Conservation (phyloP, 2,113 vertebrate species). For the Heptranchias perlo region DNA sequence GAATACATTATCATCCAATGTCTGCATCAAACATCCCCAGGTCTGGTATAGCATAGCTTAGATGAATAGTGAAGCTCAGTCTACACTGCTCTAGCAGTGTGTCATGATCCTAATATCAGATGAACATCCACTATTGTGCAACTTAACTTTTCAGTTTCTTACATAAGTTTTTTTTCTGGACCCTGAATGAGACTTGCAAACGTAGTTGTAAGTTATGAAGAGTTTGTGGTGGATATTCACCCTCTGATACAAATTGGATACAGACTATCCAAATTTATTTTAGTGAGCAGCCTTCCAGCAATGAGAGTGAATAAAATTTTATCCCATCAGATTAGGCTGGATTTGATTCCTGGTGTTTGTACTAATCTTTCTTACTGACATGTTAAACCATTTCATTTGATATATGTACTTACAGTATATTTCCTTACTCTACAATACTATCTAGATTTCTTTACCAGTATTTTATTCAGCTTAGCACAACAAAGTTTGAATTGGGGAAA, state of each 20-base stretch:
- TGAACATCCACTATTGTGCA: neutral
- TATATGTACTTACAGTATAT: neutral
- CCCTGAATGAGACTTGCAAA: neutral
- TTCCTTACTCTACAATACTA: neutral
- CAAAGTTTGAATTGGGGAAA: neutral
- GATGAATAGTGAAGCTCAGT: neutral
- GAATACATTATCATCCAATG: neutral
- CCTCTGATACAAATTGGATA: neutral
- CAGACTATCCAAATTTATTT: neutral
- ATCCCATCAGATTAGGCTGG: neutral
- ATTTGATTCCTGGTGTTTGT: neutral
- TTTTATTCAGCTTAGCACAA: neutral
- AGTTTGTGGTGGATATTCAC: neutral
- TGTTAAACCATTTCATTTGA: neutral
- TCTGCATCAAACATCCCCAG: neutral
- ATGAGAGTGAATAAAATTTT: too few relatives aligned
- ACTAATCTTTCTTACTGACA: neutral
- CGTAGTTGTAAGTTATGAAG: neutral
- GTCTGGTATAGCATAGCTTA: neutral
- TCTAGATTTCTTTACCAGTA: neutral
- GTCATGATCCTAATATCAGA: neutral
- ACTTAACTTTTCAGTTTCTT: neutral
- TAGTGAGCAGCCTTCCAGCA: too few relatives aligned
- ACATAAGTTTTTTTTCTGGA: neutral
- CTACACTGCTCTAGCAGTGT: neutral